Evolutionary conservation across 2,113 vertebrate genomes (phyloP), one percentile per base, ranked within the genome.

Genomic region (Scartelaos histophorus): DNA sequence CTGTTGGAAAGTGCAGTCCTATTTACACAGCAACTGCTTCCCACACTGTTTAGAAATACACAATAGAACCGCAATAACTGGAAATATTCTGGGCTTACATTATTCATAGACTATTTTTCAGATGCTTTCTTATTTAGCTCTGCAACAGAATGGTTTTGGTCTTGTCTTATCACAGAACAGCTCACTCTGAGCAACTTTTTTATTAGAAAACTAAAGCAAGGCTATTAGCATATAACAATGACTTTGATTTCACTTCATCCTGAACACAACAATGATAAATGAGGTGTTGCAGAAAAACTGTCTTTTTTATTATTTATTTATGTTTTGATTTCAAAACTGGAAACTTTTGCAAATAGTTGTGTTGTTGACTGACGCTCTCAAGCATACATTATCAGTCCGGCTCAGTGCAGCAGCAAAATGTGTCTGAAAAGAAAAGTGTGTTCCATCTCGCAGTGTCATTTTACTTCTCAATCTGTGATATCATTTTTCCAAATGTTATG

Each of bases 1-100:
- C 78, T 75, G 69, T 85, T 84, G 81, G 83, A 70, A 71, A 74
- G 68, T 69, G 69, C 71, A 74, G 77, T 74, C 46, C 78, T 72
- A 71, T 82, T 80, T 66, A 68, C 49, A 57, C 51, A 58, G 69
- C 12, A 53, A 69, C 67, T 58, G 70, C 81, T 54, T 75, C 84
- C 84, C 75, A 83, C 80, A 78, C 75, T 49, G 24, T 0, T 69
- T 34, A 61, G 54, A 45, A 58, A 54, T 69, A 65, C 69, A 69
- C 56, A 67, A 84, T 62, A 58, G 58, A 66, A 13, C 2, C 13
- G 62, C 74, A 76, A 75, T 67, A 78, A 58, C 69, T 35, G 54
- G 7, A 34, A 51, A 21, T 67, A 67, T 22, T 60, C n/a, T 22
- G 2, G 21, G 58, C 38, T 65, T 70, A 66, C 58, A 29, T 49